A percentile compares a stretch with the other conserved stretches of the same genome.
These are phyloP conservation scores for Gobius niger DNA, from an alignment of 2,113 vertebrate genomes.

Conservation along the genomic window DNA sequence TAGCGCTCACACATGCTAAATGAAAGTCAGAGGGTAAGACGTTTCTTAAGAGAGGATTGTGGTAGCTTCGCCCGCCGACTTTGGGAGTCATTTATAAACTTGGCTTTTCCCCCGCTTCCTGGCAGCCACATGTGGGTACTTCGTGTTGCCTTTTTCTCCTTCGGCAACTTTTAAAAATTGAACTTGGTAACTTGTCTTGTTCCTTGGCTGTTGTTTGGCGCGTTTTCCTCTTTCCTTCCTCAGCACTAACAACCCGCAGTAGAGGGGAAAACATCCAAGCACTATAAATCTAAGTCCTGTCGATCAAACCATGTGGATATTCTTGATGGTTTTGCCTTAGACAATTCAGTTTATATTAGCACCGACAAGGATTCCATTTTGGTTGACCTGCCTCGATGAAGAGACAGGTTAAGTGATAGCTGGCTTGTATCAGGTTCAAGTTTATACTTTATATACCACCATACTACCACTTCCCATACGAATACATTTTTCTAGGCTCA, in stretches of 20 bases:
- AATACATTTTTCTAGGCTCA: too few species aligned
- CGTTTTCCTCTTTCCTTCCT: neutral
- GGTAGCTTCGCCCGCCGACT: conserved; percentile 42
- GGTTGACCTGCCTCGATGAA: too few species aligned
- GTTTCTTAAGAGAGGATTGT: conserved; percentile 45
- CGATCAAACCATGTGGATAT: neutral
- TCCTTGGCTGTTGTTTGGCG: neutral
- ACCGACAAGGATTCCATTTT: too few species aligned
- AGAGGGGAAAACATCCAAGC: too few species aligned
- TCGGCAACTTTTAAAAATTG: neutral
- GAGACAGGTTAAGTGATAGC: too few species aligned
- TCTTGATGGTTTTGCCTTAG: neutral
- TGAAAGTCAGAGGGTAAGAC: conserved; percentile 70
- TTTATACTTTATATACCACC: too few species aligned
- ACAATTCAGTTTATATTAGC: too few species aligned
- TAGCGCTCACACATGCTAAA: conserved; percentile 64
- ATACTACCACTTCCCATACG: too few species aligned
- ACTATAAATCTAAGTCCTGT: too few species aligned
- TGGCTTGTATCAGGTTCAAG: too few species aligned
- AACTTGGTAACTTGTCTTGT: neutral
- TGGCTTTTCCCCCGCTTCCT: neutral
- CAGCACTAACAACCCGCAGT: neutral
- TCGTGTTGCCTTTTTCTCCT: conserved; percentile 12
- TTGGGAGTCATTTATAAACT: conserved; percentile 56
- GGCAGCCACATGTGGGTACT: conserved; percentile 35